Percentiles rank a stretch among this genome's conserved stretches.
Conservation (phyloP, 2,113 vertebrate genomes). For the Brienomyrus longianalis region DNA sequence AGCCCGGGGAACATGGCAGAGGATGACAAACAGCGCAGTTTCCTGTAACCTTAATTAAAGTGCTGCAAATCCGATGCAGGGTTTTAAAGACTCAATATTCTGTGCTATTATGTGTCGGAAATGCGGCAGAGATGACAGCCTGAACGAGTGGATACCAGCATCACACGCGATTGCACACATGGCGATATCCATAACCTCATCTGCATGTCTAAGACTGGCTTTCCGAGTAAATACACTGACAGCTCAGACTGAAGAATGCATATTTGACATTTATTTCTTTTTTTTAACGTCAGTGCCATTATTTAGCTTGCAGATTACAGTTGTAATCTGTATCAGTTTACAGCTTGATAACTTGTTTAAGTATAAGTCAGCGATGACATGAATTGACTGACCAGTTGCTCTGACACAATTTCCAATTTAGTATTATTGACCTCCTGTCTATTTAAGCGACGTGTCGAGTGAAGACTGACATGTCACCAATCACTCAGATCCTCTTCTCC, state of each 20-base stretch:
- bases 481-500: neutral
- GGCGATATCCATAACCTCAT: neutral
- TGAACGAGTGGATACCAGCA: neutral
- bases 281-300: neutral
- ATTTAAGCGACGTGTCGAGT: neutral
- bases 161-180: neutral
- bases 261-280: neutral
- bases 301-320: neutral
- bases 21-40: neutral
- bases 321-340: neutral
- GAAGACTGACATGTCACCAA: neutral
- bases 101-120: neutral
- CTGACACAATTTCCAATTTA: neutral
- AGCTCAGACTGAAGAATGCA: neutral
- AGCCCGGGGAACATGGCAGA: neutral
- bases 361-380: neutral
- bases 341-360: neutral
- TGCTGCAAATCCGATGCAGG: neutral
- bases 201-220: neutral
- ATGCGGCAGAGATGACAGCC: neutral
- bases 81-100: neutral
- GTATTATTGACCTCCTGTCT: neutral
- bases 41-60: neutral
- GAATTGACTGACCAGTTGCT: neutral
- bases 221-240: neutral